A percentile compares a stretch with the other conserved stretches of the same genome.
These are phyloP conservation scores for Matsumurasca onukii DNA, from an alignment of 1,140 invertebrate genomes.

Conservation along the genomic window DNA sequence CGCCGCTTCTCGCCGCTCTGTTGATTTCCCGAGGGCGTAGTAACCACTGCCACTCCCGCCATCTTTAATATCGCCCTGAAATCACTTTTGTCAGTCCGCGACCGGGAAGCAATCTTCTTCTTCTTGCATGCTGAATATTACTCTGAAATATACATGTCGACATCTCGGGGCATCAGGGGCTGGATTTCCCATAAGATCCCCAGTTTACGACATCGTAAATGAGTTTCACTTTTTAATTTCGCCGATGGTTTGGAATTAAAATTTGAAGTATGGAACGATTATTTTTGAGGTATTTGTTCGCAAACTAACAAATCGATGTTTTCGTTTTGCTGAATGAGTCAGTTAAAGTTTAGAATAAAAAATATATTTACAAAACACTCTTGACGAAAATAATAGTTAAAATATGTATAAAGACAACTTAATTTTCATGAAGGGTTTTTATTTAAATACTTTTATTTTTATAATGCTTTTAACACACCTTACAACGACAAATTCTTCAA, in stretches of 20 bases:
- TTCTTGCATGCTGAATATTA: conserved; percentile 26
- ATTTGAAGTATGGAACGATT: too few species aligned
- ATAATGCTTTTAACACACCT: neutral
- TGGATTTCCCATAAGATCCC: conserved; percentile 17
- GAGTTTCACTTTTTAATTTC: neutral
- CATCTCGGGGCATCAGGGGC: neutral
- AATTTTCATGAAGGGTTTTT: neutral
- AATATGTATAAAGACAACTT: neutral
- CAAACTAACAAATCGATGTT: too few species aligned
- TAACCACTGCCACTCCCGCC: conserved; percentile 26
- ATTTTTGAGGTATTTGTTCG: too few species aligned
- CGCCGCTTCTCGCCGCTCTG: neutral
- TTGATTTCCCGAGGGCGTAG: conserved; percentile 23
- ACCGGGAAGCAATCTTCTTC: conserved; percentile 28
- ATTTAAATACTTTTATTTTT: neutral
- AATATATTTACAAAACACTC: too few species aligned
- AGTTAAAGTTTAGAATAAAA: too few species aligned
- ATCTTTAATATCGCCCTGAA: conserved; percentile 30
- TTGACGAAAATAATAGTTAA: too few species aligned
- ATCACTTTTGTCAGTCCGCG: conserved; percentile 30
- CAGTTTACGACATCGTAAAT: neutral
- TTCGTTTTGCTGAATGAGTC: too few species aligned
- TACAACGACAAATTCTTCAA: neutral
- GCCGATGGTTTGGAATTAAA: too few species aligned
- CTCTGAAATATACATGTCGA: conserved; percentile 28